These are phyloP conservation scores for Troilus luridus DNA, from an alignment of 2,888 invertebrate species.

Conservation along the genomic window DNA sequence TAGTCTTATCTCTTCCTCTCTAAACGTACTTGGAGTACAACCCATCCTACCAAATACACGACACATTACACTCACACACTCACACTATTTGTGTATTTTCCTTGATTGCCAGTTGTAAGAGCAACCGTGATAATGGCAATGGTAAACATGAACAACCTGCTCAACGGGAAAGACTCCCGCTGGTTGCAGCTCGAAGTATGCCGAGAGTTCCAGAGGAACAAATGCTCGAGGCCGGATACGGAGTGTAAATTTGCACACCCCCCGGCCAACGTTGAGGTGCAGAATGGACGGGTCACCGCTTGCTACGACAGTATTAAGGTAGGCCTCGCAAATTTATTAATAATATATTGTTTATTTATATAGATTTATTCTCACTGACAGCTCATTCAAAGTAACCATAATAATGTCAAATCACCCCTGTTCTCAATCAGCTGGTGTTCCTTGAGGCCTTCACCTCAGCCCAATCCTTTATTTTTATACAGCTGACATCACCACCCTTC, in stretches of 20 bases:
- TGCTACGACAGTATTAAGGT: slow-evolving; percentile 99
- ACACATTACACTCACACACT: slow-evolving; percentile 45
- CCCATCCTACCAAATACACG: slow-evolving; percentile 23
- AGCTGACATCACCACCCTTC: no score
- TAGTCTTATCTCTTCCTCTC: slow-evolving; percentile 42
- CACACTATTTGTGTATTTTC: slow-evolving; percentile 46
- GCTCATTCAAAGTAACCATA: no score
- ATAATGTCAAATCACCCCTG: no score
- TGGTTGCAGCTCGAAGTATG: slow-evolving; percentile 99
- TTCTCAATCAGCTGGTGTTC: no score
- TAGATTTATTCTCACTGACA: background rate
- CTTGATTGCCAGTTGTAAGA: slow-evolving; percentile 55
- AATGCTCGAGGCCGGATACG: slow-evolving; percentile 98
- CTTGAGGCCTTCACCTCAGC: no score
- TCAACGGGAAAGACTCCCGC: slow-evolving; percentile 99
- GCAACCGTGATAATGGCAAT: slow-evolving; percentile 77
- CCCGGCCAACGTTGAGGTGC: slow-evolving; percentile 98
- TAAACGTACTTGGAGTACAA: slow-evolving; percentile 34
- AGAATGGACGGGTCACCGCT: slow-evolving; percentile 99
- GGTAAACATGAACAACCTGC: slow-evolving; percentile 96
- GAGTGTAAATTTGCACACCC: slow-evolving; percentile 99
- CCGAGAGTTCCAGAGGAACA: slow-evolving; percentile 99
- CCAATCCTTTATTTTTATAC: no score
- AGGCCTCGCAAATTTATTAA: slow-evolving; percentile 64
- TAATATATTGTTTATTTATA: background rate